Evolutionary conservation across 1,140 invertebrate species (phyloP), one percentile per base, ranked within the genome.

Genomic region (Conopomorpha cramerella): DNA sequence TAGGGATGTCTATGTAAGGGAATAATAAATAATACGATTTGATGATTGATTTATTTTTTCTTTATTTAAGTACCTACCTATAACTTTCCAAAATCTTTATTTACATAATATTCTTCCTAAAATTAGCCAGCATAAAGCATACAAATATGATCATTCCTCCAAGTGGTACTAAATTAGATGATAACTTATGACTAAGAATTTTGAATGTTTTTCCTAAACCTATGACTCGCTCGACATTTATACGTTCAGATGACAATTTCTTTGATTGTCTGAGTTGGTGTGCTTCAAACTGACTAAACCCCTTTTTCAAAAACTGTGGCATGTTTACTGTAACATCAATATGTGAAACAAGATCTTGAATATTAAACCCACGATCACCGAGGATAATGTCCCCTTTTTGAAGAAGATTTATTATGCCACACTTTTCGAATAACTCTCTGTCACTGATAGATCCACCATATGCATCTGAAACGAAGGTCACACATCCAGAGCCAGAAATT

Each of bases 191-290:
- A 13, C 10, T 13, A 7, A 29, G 28, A 11, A 29, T 29, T 4
- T 29, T 29, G 11, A 29, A 29, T 29, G 28, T 29, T 29, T 29
- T 29, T 4, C 28, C 28, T 29, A 13, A 29, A 10, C 28, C 28
- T 29, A 29, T 29, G 11, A 29, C 10, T 6, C 19, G 19, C 19
- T 23, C 19, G 19, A 23, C 19, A 23, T 23, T 23, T 4, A 29
- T 29, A 3, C 28, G 10, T 10, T 29, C 13, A 11, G 28, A 7
- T 25, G 23, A 25, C 6, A 25, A 6, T 25, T 25, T 25, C 23
- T 25, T 25, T 25, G 28, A 29, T 7, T 11, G 4, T 29, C 28
- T 29, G 4, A 29, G 13, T 13, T 29, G 28, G 13, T 29, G 28
- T 11, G 28, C 28, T 7, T 29, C 28, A 29, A 29, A 29, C 28